Percentiles rank a stretch among this genome's conserved stretches.
Conservation (phyloP, 2,888 invertebrate genomes). For the Uloborus plumipes region DNA sequence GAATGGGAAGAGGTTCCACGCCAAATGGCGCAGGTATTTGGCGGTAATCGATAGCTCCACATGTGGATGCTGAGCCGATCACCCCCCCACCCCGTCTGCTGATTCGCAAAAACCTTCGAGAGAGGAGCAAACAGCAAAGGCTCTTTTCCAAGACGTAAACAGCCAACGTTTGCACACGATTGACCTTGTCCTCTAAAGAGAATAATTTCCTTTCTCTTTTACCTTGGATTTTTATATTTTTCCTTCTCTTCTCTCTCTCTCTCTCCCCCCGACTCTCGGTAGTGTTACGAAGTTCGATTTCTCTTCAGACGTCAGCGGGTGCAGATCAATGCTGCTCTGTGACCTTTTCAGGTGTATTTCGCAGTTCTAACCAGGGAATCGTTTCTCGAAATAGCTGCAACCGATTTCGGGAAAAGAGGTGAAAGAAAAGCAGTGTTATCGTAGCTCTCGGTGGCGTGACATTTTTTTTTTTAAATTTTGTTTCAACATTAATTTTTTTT, state of each 20-base stretch:
- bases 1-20: constrained; percentile 3
- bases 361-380: neutral
- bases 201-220: constrained; percentile 20
- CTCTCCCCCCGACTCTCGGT: no score
- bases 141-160: constrained; percentile 56
- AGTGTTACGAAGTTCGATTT: constrained; percentile 9
- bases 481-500: no score
- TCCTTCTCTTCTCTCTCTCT: neutral
- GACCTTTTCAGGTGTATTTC: constrained; percentile 57
- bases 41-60: constrained; percentile 55
- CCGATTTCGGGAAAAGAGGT: no score
- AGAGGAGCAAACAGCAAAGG: constrained; percentile 27
- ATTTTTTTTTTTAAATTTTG: no score
- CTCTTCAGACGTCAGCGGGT: no score
- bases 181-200: constrained; percentile 63
- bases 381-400: no score
- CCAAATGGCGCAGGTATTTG: constrained; percentile 33
- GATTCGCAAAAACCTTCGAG: constrained; percentile 58
- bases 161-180: constrained; percentile 28
- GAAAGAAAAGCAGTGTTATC: no score
- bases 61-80: constrained; percentile 39
- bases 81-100: neutral
- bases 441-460: no score
- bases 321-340: constrained; percentile 42
- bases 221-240: constrained; percentile 10